These are phyloP conservation scores for Drosophila kambysellisi DNA, from an alignment of 2,888 invertebrate genomes.

Conservation along the genomic window DNA sequence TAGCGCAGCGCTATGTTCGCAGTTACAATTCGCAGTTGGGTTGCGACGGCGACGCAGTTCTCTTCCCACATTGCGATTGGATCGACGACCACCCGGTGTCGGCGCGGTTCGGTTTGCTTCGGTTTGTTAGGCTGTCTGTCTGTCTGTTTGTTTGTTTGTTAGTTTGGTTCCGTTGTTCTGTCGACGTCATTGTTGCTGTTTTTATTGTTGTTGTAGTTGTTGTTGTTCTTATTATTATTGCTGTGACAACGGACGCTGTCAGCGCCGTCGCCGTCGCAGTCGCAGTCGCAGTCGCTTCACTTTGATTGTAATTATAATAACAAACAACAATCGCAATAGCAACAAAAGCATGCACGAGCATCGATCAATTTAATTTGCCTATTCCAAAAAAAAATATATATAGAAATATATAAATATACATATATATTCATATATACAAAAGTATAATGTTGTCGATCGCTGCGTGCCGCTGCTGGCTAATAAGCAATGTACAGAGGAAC, in stretches of 20 bases:
- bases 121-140: background rate
- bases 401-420: background rate
- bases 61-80: conserved; percentile 35
- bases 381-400: conserved; percentile 6
- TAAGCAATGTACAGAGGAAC: conserved; percentile 1
- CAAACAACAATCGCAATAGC: conserved; percentile 28
- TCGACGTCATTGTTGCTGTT: conserved; percentile 30
- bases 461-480: conserved; percentile 34
- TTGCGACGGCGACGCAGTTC: conserved; percentile 55
- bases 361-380: conserved; percentile 45
- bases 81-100: conserved; percentile 13
- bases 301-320: conserved; percentile 62
- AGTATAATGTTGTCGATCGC: conserved; percentile 44
- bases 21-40: conserved; percentile 56
- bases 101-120: conserved; percentile 4
- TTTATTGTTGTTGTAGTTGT: background rate
- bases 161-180: conserved; percentile 29
- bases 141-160: background rate
- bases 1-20: conserved; percentile 25
- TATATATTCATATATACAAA: background rate
- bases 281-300: conserved; percentile 31
- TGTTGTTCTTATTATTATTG: background rate
- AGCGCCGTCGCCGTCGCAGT: conserved; percentile 11
- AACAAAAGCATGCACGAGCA: conserved; percentile 24
- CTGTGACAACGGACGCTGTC: conserved; percentile 2